Evolutionary conservation across 2,113 vertebrate species (phyloP).

Genomic region (Serilophus lunatus): DNA sequence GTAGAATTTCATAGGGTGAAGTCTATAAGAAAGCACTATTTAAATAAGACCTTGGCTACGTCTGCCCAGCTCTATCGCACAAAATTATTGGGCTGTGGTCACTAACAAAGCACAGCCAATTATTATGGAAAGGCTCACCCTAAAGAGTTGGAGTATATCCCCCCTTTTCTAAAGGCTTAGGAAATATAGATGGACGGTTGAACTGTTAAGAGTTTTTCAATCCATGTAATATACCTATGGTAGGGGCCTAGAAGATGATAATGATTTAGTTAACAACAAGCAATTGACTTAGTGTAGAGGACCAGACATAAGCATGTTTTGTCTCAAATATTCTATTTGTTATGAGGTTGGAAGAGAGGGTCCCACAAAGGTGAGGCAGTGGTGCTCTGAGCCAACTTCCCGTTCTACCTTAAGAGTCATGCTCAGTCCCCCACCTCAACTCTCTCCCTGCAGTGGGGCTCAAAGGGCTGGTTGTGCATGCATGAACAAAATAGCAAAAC

Average conservation of each 20-base stretch:
- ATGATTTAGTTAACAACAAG: not conserved
- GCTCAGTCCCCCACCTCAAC: not conserved
- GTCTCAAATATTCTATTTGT: not conserved
- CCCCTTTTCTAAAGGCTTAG: not conserved
- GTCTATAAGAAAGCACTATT: not conserved
- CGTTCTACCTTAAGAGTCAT: not conserved
- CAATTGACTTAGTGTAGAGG: not conserved
- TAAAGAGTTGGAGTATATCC: not conserved
- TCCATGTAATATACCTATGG: not conserved
- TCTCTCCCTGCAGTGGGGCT: not conserved
- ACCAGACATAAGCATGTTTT: not conserved
- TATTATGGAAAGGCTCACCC: not conserved
- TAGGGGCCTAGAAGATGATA: not conserved
- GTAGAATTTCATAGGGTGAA: not conserved
- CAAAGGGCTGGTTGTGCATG: not conserved
- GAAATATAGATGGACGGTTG: not conserved
- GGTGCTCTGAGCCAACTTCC: not conserved
- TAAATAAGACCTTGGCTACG: not conserved
- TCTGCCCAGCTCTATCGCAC: not conserved
- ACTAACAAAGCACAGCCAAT: not conserved
- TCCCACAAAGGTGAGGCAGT: not conserved
- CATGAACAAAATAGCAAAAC: not conserved
- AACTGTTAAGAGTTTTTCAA: not conserved
- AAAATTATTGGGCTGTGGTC: not conserved
- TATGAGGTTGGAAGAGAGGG: not conserved